phyloP scores from a whole-genome alignment of 2,888 invertebrate genomes.

The Colostygia pectinataria region DNA sequence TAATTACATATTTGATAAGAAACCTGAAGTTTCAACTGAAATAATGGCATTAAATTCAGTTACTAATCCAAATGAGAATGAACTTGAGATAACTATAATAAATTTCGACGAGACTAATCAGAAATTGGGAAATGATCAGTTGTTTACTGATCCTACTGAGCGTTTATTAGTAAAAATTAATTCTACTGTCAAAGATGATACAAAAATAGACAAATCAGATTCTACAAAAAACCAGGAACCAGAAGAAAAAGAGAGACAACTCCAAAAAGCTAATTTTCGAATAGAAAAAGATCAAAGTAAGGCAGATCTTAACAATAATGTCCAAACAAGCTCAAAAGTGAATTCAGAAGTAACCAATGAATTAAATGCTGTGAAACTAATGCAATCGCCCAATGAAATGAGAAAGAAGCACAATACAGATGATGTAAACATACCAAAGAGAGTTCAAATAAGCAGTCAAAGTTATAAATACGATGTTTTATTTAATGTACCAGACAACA shows the following conservation, averaged over 20 bases:
- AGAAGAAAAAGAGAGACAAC: neutral
- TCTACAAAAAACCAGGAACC: neutral
- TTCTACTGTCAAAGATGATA: neutral
- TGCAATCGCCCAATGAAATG: conserved; percentile 1
- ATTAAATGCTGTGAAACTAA: neutral
- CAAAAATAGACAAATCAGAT: neutral
- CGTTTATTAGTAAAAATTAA: neutral
- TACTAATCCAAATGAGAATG: conserved; percentile 24
- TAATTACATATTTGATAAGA: neutral
- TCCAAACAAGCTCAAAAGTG: neutral
- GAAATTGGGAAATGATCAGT: neutral
- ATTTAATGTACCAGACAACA: conserved; percentile 29
- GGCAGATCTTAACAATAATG: neutral
- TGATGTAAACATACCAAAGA: conserved; percentile 35
- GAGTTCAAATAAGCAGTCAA: conserved; percentile 42
- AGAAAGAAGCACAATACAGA: neutral
- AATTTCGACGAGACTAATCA: conserved; percentile 36
- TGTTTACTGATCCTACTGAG: neutral
- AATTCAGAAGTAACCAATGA: neutral
- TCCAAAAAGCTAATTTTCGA: neutral
- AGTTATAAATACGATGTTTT: conserved; percentile 47
- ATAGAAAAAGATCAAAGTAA: neutral
- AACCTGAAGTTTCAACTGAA: conserved; percentile 7
- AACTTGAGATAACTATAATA: conserved; percentile 42
- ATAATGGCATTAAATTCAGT: neutral